Percentiles rank a stretch among this genome's conserved stretches.
Conservation (phyloP, 2,888 invertebrate species). For the Pycnomerus fuliginosus region DNA sequence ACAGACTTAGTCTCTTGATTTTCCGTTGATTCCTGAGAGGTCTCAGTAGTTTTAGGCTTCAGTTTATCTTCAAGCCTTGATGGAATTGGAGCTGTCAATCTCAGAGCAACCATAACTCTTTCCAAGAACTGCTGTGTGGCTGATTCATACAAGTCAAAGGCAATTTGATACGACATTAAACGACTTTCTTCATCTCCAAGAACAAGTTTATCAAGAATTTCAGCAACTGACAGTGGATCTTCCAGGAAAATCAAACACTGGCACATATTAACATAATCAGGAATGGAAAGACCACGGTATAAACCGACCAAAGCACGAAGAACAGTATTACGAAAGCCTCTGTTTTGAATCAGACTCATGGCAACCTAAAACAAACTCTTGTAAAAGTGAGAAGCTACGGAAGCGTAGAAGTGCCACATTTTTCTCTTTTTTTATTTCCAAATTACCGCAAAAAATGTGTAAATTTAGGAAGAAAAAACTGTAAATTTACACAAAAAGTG, state of each 20-base stretch:
- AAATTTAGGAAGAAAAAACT: no score
- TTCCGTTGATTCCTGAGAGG: conserved; percentile 45
- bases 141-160: conserved; percentile 98
- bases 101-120: conserved; percentile 78
- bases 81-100: conserved; percentile 80
- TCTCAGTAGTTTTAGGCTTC: conserved; percentile 66
- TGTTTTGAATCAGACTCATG: conserved; percentile 94
- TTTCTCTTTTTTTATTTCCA: no score
- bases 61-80: conserved; percentile 73
- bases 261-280: conserved; percentile 98
- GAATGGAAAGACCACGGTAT: conserved; percentile 83
- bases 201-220: conserved; percentile 86
- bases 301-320: conserved; percentile 85
- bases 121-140: conserved; percentile 97
- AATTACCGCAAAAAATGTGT: no score
- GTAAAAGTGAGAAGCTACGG: not conserved
- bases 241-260: conserved; percentile 97
- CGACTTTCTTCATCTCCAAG: conserved; percentile 69
- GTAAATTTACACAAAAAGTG: no score
- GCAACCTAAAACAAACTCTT: conserved; percentile 75
- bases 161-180: conserved; percentile 98
- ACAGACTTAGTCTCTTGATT: conserved; percentile 45
- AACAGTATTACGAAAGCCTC: conserved; percentile 89
- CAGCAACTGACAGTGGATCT: conserved; percentile 89
- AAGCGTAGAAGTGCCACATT: no score